Evolutionary conservation across 2,797 vertebrate species (phyloP).

Genomic region (Sebastes baramenuke): DNA sequence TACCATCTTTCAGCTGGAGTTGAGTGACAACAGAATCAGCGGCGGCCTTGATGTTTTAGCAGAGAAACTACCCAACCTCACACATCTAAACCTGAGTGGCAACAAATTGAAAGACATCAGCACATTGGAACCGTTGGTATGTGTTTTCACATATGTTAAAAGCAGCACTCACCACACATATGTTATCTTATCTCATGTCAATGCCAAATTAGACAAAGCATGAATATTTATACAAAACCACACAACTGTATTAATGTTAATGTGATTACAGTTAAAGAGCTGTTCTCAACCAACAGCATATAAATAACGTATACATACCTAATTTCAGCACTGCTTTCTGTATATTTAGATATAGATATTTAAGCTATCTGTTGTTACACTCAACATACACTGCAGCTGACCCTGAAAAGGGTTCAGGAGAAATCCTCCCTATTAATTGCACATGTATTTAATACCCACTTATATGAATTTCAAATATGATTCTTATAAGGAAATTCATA

Average conservation of each 20-base stretch:
- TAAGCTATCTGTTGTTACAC: background rate
- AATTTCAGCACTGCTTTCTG: background rate
- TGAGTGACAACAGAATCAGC: conserved; percentile 95
- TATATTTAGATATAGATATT: background rate
- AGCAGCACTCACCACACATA: background rate
- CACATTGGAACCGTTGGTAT: conserved; percentile 94
- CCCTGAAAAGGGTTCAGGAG: background rate
- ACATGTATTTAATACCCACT: background rate
- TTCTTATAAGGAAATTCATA: background rate
- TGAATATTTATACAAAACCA: background rate
- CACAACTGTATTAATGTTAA: background rate
- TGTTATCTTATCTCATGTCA: background rate
- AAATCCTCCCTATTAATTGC: background rate
- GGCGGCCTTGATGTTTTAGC: conserved; percentile 93
- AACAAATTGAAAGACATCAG: conserved; percentile 97
- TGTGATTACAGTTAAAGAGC: background rate
- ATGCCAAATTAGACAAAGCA: background rate
- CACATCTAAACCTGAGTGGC: conserved; percentile 93
- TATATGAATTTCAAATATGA: background rate
- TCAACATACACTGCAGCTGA: background rate
- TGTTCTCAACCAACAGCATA: background rate
- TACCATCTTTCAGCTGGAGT: conserved; percentile 86
- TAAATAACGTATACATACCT: background rate
- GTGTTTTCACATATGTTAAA: conserved; percentile 32
- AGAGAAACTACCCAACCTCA: conserved; percentile 93